Conservation (phyloP, 2,113 vertebrate species). For the Callionymus lyra region DNA sequence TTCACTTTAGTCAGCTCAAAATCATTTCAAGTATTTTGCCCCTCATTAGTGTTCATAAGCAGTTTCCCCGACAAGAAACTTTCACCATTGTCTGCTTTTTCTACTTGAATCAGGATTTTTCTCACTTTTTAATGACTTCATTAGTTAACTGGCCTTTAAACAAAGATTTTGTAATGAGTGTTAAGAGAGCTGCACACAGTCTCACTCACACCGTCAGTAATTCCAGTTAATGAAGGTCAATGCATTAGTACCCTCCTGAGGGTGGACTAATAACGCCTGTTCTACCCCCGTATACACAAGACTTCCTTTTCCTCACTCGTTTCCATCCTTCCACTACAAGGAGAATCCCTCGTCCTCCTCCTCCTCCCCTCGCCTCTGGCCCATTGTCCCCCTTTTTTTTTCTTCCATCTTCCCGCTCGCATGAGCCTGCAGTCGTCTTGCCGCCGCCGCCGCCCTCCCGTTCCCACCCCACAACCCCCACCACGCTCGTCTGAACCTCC, state of each 20-base stretch:
- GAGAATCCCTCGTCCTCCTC: conserved; percentile 9
- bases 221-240: conserved; percentile 63
- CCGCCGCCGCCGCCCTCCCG: conserved; percentile 21
- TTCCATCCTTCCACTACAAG: conserved; percentile 39
- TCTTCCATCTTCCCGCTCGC: no score
- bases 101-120: conserved; percentile 68
- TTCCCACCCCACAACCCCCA: conserved; percentile 32
- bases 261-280: conserved; percentile 43
- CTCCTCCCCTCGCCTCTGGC: background rate
- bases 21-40: no score
- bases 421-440: conserved; percentile 32
- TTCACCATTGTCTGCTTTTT: conserved; percentile 23
- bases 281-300: conserved; percentile 13
- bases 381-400: background rate
- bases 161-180: conserved; percentile 72
- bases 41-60: no score
- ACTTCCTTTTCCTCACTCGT: conserved; percentile 32
- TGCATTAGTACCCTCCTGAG: conserved; percentile 62
- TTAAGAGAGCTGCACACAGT: conserved; percentile 47
- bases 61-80: no score
- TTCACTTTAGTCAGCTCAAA: no score
- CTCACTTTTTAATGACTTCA: conserved; percentile 90
- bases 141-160: conserved; percentile 88
- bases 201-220: conserved; percentile 42
- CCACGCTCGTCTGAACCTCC: conserved; percentile 37